Conservation (phyloP, 2,797 vertebrate genomes). For the Nasua narica region DNA sequence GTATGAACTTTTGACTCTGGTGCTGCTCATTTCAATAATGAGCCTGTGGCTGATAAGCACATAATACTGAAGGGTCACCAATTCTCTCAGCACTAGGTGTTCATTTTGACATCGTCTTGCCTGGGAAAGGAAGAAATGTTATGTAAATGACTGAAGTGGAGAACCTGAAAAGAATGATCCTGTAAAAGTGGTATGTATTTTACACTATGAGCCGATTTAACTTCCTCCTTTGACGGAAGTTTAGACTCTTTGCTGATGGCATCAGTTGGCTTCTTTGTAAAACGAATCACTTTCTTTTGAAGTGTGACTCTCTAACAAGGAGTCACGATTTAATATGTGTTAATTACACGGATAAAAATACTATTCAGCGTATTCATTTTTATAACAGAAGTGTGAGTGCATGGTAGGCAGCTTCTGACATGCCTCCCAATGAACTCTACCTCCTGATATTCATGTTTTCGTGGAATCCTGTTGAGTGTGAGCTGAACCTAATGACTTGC, state of each 20-base stretch:
- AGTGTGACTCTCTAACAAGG: background rate
- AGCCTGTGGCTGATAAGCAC: background rate
- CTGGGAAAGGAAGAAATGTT: background rate
- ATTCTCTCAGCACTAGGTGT: background rate
- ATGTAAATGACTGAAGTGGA: background rate
- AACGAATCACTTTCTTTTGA: background rate
- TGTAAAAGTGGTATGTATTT: background rate
- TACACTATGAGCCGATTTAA: background rate
- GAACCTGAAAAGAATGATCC: background rate
- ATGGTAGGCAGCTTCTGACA: background rate
- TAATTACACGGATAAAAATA: background rate
- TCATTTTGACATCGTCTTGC: conserved; percentile 39
- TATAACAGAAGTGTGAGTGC: background rate
- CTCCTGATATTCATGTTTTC: background rate
- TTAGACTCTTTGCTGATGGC: background rate
- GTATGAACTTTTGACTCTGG: background rate
- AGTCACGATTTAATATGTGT: background rate
- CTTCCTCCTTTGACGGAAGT: background rate
- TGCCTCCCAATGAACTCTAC: background rate
- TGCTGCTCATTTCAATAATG: background rate
- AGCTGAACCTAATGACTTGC: background rate
- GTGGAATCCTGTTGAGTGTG: background rate
- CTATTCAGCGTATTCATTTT: background rate
- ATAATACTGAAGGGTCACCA: background rate
- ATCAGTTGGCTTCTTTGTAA: background rate